phyloP scores from a whole-genome alignment of 2,797 vertebrate genomes.

The Hippoglossus hippoglossus region DNA sequence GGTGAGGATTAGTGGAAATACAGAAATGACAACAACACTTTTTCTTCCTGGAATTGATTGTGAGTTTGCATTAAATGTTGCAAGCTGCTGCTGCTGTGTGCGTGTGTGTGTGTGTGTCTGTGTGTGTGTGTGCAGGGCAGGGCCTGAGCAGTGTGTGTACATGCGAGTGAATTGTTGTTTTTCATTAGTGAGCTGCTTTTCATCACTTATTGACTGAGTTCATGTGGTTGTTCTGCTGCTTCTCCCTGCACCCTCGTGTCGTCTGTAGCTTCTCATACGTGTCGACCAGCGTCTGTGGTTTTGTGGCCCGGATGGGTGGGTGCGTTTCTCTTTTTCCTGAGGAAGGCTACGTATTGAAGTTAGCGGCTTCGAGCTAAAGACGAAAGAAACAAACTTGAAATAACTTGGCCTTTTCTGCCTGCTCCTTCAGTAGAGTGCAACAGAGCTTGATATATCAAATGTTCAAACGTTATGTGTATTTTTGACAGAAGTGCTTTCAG shows the following conservation, averaged over 20 bases:
- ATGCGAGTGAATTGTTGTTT: constrained; percentile 39
- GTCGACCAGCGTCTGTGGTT: constrained; percentile 69
- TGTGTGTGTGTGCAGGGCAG: neutral
- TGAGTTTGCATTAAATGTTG: neutral
- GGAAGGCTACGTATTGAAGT: constrained; percentile 61
- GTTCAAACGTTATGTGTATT: too few species aligned
- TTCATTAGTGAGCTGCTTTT: constrained; percentile 58
- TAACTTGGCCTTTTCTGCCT: neutral
- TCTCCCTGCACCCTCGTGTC: constrained; percentile 28
- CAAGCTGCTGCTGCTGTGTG: neutral
- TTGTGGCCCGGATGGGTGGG: constrained; percentile 82
- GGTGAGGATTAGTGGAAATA: constrained; percentile 38
- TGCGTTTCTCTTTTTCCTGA: constrained; percentile 72
- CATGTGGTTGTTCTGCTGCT: constrained; percentile 62
- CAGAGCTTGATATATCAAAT: neutral
- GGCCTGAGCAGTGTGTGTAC: neutral
- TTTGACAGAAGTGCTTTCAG: too few species aligned
- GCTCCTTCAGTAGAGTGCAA: too few species aligned
- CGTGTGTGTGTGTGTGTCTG: constrained; percentile 4
- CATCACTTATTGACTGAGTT: constrained; percentile 51
- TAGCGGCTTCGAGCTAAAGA: constrained; percentile 53
- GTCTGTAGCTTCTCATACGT: constrained; percentile 25
- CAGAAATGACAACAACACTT: neutral
- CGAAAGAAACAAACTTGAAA: constrained; percentile 39
- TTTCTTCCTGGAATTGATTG: constrained; percentile 54